Conservation (phyloP, 2,888 invertebrate species). For the Mesorhabditis sp. region DNA sequence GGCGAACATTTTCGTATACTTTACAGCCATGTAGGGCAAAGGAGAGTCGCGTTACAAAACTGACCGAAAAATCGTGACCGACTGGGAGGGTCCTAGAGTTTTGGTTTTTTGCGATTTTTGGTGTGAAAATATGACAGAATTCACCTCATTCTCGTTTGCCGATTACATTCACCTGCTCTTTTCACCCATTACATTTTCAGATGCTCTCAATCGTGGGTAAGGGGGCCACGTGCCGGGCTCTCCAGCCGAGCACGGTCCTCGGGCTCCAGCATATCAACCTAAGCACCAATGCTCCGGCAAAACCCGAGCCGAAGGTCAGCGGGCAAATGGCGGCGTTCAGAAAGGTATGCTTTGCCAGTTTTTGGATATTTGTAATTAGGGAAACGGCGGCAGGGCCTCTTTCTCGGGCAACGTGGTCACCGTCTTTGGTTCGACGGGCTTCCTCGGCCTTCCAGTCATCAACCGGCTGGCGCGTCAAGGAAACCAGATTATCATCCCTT, state of each 20-base stretch:
- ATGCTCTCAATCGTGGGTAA: conserved; percentile 37
- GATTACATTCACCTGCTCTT: not conserved
- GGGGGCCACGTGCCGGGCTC: conserved; percentile 16
- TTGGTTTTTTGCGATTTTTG: no score
- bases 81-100: no score
- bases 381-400: conserved; percentile 77
- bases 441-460: conserved; percentile 80
- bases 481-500: conserved; percentile 80
- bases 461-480: conserved; percentile 72
- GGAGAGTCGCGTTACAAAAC: no score
- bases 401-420: conserved; percentile 97
- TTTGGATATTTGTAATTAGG: conserved; percentile 33
- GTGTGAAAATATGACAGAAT: no score
- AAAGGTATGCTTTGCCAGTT: conserved; percentile 31
- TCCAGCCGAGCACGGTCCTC: not conserved
- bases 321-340: conserved; percentile 29
- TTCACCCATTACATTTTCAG: conserved; percentile 9
- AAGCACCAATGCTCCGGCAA: not conserved
- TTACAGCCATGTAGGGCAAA: no score
- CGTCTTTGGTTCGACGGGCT: conserved; percentile 75
- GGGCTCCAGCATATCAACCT: not conserved
- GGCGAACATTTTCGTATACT: no score
- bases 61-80: no score
- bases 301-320: conserved; percentile 25
- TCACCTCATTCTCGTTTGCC: no score